Evolutionary conservation across 2,888 invertebrate genomes (phyloP), one percentile per base, ranked within the genome.

Genomic region (Odontocolon sp.): DNA sequence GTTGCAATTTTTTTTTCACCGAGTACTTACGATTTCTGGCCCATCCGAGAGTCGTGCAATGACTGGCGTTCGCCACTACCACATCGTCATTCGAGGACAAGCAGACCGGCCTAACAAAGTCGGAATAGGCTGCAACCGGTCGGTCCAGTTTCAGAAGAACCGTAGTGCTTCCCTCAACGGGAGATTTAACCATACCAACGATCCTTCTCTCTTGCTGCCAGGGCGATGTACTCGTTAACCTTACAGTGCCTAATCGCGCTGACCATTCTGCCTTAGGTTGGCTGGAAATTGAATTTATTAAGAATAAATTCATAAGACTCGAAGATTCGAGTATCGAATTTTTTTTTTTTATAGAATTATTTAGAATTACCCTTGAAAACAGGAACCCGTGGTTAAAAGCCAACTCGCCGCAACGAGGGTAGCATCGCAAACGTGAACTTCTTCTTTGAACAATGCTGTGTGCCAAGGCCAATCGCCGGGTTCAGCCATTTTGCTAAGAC

Each of bases 381-480:
- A 98, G 3, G 96, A 95, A 6, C 96, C 95, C 0, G 97, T 96
- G 23, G 97, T 97, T 40, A 97, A 92, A 6, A 98, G 93, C 97
- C 97, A 97, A 72, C 94, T 94, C 2, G 94, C 92, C 28, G 96
- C 95, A 47, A 97, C 93, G 38, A 98, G 92, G 0, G 96, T 96
- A 1, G 96, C 97, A 89, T 98, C 97, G 88, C 97, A 98, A 3
- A 96, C 95, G 88, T 97, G 97, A 40, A 95, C 94, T 81, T 96
- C 95, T 85, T 96, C 94, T 83, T 96, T 94, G 85, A 96, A 94
- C 1, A 98, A 91, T 1, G 96, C 95, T 14, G 95, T 96, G 87
- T 96, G 95, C 97, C 97, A 97, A n/a, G 97, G 97, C 97, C 97
- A 97, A 89, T 97, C 96, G 1, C 96, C 97, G 0, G 95, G 95